Evolutionary conservation across 2,888 invertebrate genomes (phyloP), one percentile per base, ranked within the genome.

Genomic region (Muschampia plurimacula): DNA sequence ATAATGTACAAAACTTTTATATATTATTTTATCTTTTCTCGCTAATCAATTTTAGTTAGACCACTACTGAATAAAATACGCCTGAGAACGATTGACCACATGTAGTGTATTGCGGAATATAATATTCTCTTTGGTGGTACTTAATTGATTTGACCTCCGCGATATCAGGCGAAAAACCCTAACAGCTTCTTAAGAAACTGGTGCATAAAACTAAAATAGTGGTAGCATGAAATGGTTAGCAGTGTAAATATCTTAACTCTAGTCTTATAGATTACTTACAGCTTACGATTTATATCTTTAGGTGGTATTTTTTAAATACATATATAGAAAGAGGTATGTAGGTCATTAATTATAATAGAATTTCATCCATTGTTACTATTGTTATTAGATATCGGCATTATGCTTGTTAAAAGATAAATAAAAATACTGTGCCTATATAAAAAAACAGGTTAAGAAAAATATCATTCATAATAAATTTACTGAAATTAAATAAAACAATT

Each of bases 111-210:
- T 52, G 22, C 62, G 49, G 41, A 57, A 57, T 59, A 67, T 67
- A 62, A 69, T 69, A 69, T 69, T 69, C 62, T 52, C 49, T 62
- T 36, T 62, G 62, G 39, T 69, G 52, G 46, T 60, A 39, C 60
- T 46, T 69, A 36, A 52, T 60, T 32, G 49, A 39, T 49, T 32
- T 12, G 46, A 22, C 49, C 49, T 12, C 10, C 39, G 46, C 36
- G 39, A 62, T 62, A 39, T 69, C 22, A 39, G 7, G 13, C 36
- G 59, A 41, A 57, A 39, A 8, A n/a, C 22, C 49, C 13, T 10
- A 41, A 39, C 22, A 55, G 1, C 49, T 15, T 10, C 64, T 64
- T 28, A 46, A 12, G 46, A 49, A 13, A n/a, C 28, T 49, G 46
- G 49, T 46, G 13, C 49, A 10, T 44, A 10, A 44, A 22, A 22